Evolutionary conservation across 2,888 invertebrate genomes (phyloP), one percentile per base, ranked within the genome.

Genomic region (Drosophila helvetica): DNA sequence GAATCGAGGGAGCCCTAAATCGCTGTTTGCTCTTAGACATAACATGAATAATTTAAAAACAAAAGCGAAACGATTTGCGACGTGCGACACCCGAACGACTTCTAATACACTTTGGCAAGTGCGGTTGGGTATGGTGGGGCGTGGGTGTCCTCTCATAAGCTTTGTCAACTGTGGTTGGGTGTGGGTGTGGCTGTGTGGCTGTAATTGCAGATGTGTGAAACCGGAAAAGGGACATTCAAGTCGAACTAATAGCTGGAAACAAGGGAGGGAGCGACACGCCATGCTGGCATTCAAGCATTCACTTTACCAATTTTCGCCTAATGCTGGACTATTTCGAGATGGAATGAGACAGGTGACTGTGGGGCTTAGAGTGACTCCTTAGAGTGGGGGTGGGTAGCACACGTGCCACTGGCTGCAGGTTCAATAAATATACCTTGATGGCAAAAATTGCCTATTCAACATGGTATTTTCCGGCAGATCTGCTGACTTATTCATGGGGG

Each of bases 1-100:
- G 66, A 50, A 47, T 19, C 47, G 52, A 19, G 62, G 53, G 63
- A 55, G 53, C 48, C 60, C 62, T 58, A 74, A 75, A 79, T 75
- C 71, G 75, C 79, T 75, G 68, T 85, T 85, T 85, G 73, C 85
- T 60, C 69, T 70, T 67, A 73, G 78, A 70, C 61, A 69, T 54
- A 68, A 71, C 70, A 74, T 80, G 80, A 88, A 85, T 87, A 83
- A 85, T 75, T 87, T 79, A 84, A 77, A 86, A 71, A 60, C 54
- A 76, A 59, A 72, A 66, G 59, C 60, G 60, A 76, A 78, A 65
- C 75, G 62, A 80, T 75, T 76, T 73, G 77, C 73, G 76, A 77
- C 74, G 77, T 73, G 65, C 64, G 30, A 30, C 51, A 30, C 15
- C 55, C 55, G 38, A 27, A 48, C 27, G 55, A 33, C 72, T 59